Evolutionary conservation across 2,113 vertebrate species (phyloP).

Genomic region (Odobenus rosmarus): DNA sequence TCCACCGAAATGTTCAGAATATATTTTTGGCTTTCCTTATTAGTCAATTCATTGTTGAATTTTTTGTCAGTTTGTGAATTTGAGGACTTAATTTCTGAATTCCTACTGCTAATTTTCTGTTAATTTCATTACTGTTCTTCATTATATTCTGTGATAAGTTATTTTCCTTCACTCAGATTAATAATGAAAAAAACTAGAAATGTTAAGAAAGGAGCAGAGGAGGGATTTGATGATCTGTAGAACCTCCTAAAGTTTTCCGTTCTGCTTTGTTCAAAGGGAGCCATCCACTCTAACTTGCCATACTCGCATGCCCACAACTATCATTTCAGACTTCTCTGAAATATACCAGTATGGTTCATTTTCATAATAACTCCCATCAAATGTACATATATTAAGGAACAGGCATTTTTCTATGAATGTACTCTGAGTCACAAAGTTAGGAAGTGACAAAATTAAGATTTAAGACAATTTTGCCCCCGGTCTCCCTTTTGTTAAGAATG

Average conservation of each 20-base stretch:
- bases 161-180: background rate
- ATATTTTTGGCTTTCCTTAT: background rate
- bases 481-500: background rate
- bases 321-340: background rate
- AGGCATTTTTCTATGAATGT: background rate
- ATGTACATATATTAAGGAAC: background rate
- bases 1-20: background rate
- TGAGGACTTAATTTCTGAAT: background rate
- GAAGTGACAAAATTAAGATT: background rate
- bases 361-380: background rate
- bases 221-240: fast-evolving
- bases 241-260: fast-evolving
- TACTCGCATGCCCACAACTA: too few species aligned
- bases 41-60: background rate
- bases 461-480: background rate
- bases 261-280: background rate
- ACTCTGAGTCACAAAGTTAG: background rate
- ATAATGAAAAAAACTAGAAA: background rate
- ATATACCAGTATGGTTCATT: too few species aligned
- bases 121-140: background rate
- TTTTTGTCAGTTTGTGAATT: background rate
- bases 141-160: background rate
- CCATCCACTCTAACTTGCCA: background rate
- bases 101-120: background rate
- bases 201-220: background rate